These are phyloP conservation scores for Microcebus ravelobensis DNA, from an alignment of 2,113 vertebrate species.

Conservation along the genomic window DNA sequence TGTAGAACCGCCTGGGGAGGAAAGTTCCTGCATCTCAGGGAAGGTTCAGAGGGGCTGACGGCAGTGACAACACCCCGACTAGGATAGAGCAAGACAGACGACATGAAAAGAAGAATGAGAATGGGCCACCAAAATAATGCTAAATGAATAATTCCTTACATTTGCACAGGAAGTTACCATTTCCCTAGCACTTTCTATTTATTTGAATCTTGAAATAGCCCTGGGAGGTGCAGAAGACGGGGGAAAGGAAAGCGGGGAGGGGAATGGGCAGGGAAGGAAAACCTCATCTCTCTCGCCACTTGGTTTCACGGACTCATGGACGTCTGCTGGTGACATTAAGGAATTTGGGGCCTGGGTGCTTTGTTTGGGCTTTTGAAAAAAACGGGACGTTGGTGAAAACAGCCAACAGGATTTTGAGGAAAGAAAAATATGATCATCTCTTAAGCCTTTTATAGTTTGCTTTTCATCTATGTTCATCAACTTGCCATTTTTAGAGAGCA, in stretches of 20 bases:
- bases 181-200: not conserved
- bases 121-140: not conserved
- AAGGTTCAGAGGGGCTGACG: not conserved
- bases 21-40: not conserved
- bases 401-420: not conserved
- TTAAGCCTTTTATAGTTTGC: not conserved
- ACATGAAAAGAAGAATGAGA: not conserved
- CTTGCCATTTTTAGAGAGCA: not conserved
- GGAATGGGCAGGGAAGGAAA: not conserved
- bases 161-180: not conserved
- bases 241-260: not conserved
- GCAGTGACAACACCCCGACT: not conserved
- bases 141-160: not conserved
- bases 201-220: not conserved
- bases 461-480: not conserved
- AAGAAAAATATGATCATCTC: not conserved
- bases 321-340: not conserved
- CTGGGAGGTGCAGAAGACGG: not conserved
- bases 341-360: not conserved
- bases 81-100: not conserved
- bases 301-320: not conserved
- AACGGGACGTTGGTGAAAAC: not conserved
- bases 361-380: not conserved
- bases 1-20: not conserved
- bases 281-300: not conserved